Base-by-base conservation (phyloP, 2,888 invertebrate genomes). In the Zootermopsis nevadensis region DNA sequence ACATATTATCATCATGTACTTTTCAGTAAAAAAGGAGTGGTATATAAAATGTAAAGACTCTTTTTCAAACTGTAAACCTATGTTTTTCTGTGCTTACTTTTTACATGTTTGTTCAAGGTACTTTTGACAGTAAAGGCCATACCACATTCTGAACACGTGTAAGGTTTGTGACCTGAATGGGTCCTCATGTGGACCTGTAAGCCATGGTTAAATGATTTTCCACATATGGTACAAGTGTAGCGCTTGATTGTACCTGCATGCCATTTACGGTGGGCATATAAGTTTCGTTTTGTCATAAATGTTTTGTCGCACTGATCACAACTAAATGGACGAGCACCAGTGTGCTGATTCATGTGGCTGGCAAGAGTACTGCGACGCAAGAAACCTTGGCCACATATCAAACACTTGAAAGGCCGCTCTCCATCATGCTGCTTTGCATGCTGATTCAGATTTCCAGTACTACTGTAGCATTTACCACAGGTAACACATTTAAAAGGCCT, bases 381-480 rank as follows among this genome's bases (percentile, higher is more conserved):
- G 48, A 86, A 86, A 3, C 80, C 83, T 80, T 86, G 84, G 7
- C 83, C 84, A 77, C 86, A 86, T 10, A 84, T 24, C 27, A 80
- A 79, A 82, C 86, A 86, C 38, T 85, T 84, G 60, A 84, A 84
- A 0, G 82, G 83, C 15, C 82, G 81, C 27, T 85, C 76, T n/a
- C 83, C 81, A n/a, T 80, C 76, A 83, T 86, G 86, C 31, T 81
- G 84, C 82, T 83, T 85, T 31, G 83, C 66, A 80, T 86, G 86
- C 30, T 85, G 85, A 79, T 83, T 85, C 42, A 86, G 82, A 72
- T 86, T 86, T 1, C 85, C 84, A 27, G 83, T 48, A 67, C 84
- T 85, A 38, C 84, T 82, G 80, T 86, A 86, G 72, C 82, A 81
- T 48, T 86, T 85, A n/a, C 85, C 84, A 83, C 86, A 86, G 30